Percentiles rank a stretch among this genome's conserved stretches.
Evolutionary conservation across 2,113 vertebrate species (phyloP).

Genomic region (Pygoscelis antarcticus): DNA sequence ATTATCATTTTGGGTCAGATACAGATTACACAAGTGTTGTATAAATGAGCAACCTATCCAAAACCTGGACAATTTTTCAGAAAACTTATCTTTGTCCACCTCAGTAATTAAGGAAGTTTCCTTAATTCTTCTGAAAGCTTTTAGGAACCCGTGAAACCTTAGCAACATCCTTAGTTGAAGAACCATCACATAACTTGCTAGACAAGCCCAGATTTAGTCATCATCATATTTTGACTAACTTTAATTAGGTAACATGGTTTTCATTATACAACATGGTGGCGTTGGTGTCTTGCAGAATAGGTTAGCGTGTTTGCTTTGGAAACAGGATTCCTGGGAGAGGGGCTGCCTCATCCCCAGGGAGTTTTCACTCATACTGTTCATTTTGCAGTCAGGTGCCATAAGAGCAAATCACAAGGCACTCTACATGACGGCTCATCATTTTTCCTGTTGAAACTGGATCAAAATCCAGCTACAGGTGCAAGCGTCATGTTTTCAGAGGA

Average conservation of each 20-base stretch:
- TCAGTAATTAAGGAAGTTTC: background rate
- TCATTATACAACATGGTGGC: background rate
- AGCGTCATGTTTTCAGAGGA: background rate
- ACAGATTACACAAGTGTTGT: background rate
- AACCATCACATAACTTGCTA: background rate
- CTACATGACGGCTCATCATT: accelerated
- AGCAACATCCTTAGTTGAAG: background rate
- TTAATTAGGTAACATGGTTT: background rate
- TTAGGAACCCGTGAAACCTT: background rate
- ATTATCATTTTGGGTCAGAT: background rate
- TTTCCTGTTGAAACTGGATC: background rate
- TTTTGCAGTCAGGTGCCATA: background rate
- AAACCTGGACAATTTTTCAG: background rate
- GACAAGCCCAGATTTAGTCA: background rate
- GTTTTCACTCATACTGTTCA: background rate
- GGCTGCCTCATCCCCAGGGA: background rate
- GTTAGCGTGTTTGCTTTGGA: background rate
- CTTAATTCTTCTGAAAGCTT: background rate
- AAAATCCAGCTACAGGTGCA: background rate
- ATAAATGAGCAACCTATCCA: background rate
- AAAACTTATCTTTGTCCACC: background rate
- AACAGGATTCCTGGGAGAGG: background rate
- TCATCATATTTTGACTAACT: background rate
- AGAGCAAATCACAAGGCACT: background rate
- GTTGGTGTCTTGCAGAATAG: background rate